phyloP scores from a whole-genome alignment of 2,888 invertebrate species.

The Byasa hedistus region DNA sequence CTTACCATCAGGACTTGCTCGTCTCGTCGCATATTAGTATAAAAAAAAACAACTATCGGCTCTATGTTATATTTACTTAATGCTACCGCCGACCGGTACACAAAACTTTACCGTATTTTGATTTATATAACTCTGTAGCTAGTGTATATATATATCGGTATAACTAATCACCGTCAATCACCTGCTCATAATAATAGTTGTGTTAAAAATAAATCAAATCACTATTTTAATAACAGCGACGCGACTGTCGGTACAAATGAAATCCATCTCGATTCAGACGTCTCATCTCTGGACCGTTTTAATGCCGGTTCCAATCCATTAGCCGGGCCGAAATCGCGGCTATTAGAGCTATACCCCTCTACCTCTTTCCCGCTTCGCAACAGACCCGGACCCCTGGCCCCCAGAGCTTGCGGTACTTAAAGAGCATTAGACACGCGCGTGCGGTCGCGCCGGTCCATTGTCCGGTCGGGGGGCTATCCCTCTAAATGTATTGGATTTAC shows the following conservation, averaged over 20 bases:
- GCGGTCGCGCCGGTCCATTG: conserved; percentile 57
- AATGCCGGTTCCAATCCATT: conserved; percentile 48
- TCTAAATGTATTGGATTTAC: conserved; percentile 30
- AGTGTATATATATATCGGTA: too few relatives aligned
- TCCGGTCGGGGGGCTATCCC: conserved; percentile 30
- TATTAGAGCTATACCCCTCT: conserved; percentile 50
- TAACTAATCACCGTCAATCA: too few relatives aligned
- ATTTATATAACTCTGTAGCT: too few relatives aligned
- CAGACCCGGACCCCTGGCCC: conserved; percentile 32
- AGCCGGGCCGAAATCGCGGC: conserved; percentile 50
- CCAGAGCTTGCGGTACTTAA: conserved; percentile 51
- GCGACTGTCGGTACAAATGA: background rate
- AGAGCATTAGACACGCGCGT: conserved; percentile 69
- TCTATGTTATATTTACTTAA: too few relatives aligned
- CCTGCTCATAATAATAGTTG: too few relatives aligned
- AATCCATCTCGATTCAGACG: conserved; percentile 12
- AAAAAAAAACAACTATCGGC: too few relatives aligned
- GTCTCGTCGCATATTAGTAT: too few relatives aligned
- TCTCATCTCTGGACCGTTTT: conserved; percentile 11
- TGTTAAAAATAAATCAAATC: too few relatives aligned
- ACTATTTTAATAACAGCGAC: background rate
- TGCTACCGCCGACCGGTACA: too few relatives aligned
- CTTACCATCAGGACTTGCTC: too few relatives aligned
- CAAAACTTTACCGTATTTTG: too few relatives aligned
- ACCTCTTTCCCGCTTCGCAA: too few relatives aligned